A percentile compares a stretch with the other conserved stretches of the same genome.
Evolutionary conservation across 1,140 invertebrate species (phyloP).

Genomic region (Lordiphosa clarofinis): DNA sequence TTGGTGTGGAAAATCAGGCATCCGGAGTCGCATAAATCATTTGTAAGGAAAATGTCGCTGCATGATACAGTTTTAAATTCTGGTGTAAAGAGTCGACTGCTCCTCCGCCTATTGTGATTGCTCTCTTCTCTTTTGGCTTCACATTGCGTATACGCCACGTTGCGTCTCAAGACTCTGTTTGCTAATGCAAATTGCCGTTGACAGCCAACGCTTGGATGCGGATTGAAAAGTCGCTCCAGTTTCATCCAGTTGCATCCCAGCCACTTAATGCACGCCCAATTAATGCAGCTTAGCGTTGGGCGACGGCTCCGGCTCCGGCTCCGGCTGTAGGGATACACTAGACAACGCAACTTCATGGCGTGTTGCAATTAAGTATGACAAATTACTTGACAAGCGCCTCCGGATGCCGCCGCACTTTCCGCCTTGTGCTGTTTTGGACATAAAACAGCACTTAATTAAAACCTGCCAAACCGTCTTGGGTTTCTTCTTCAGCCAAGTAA

Average conservation of each 20-base stretch:
- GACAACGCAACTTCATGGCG: slow-evolving; percentile 40
- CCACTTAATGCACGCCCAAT: slow-evolving; percentile 46
- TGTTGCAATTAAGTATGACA: slow-evolving; percentile 59
- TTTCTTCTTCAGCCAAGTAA: no score
- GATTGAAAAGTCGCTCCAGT: slow-evolving; percentile 10
- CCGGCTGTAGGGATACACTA: slow-evolving; percentile 9
- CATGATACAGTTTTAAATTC: no score
- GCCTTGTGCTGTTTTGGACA: slow-evolving; percentile 1
- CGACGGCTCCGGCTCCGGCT: slow-evolving; percentile 2
- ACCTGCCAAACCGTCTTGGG: no score
- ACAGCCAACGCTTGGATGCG: slow-evolving; percentile 12
- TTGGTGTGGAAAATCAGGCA: no score
- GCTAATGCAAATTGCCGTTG: slow-evolving; percentile 12
- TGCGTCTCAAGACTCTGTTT: slow-evolving; percentile 5
- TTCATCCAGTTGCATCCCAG: background rate
- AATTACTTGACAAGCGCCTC: slow-evolving; percentile 56
- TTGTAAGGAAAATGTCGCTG: no score
- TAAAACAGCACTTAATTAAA: no score
- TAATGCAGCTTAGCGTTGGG: slow-evolving; percentile 40
- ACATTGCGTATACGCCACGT: slow-evolving; percentile 27
- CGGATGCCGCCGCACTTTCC: slow-evolving; percentile 29
- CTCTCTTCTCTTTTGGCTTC: background rate
- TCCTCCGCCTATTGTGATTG: no score
- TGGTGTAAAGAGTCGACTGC: no score
- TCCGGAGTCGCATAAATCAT: no score